Evolutionary conservation across 2,888 invertebrate genomes (phyloP), one percentile per base, ranked within the genome.

Genomic region (Scelioninae gen. 2): DNA sequence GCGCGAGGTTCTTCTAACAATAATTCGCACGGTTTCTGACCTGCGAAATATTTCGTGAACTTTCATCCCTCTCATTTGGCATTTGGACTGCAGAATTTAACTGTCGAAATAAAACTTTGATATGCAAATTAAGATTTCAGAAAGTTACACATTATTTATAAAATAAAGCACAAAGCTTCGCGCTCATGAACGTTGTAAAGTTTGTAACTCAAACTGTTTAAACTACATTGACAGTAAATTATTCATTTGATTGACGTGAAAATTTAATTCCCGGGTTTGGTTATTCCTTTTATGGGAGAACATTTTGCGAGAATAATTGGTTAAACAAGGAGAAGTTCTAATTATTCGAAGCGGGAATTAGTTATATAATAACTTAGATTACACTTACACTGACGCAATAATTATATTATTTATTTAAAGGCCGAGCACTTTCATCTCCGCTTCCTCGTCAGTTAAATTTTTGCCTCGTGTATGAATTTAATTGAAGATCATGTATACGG

Each of bases 1-100:
- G 46, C 46, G 53, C 52, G 28, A 39, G 60, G 53, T 69, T 69
- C 67, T 43, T 39, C 60, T 69, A 69, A 69, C 60, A 52, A 19
- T 45, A 37, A 69, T 53, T 60, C 28, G 16, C 7, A 18, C 15
- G 37, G 50, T 19, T 50, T 58, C 19, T 19, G 25, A 16, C 31
- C 19, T 1, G n/a, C 35, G 7, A 33, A 43, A n/a, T 41, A 43
- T 43, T 63, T 45, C 19, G 13, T 10, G 33, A 50, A 16, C 35
- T 15, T 25, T 25, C n/a, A 13, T 1, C 35, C 0, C 19, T 33
- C 15, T 63, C 48, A 22, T 18, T 28, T 39, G 2, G 25, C n/a
- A 18, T 10, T 46, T 11, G 28, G 28, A 19, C 15, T 13, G 15
- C 9, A 15, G 39, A 45, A 35, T 35, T 64, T 22, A 64, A 53